A percentile compares a stretch with the other conserved stretches of the same genome.
Conservation (phyloP, 2,888 invertebrate genomes). For the Elaeidobius kamerunicus region DNA sequence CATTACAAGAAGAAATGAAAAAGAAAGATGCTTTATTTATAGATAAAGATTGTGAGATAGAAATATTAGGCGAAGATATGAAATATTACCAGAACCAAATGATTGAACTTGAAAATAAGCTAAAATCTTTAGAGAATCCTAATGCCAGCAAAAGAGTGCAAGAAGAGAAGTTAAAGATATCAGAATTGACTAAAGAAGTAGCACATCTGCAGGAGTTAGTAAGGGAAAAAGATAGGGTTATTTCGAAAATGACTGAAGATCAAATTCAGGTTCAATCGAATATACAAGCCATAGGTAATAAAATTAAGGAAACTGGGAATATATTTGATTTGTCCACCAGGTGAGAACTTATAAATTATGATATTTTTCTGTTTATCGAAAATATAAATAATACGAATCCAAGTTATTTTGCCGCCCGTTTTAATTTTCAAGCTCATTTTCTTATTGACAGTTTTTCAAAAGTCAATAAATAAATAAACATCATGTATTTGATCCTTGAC, state of each 20-base stretch:
- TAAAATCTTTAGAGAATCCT: constrained; percentile 33
- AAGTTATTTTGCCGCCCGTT: too few relatives aligned
- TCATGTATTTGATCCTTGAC: too few relatives aligned
- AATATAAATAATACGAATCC: too few relatives aligned
- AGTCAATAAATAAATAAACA: too few relatives aligned
- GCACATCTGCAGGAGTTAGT: constrained; percentile 56
- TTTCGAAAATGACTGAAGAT: constrained; percentile 58
- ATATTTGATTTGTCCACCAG: constrained; percentile 22
- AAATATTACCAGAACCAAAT: constrained; percentile 53
- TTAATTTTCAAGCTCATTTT: too few relatives aligned
- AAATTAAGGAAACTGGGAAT: constrained; percentile 53
- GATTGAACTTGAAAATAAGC: constrained; percentile 50
- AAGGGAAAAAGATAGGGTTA: constrained; percentile 57
- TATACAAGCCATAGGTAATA: constrained; percentile 52
- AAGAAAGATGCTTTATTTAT: constrained; percentile 33
- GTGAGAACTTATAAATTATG: too few relatives aligned
- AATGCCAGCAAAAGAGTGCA: constrained; percentile 15
- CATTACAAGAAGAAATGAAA: constrained; percentile 38
- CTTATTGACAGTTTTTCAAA: too few relatives aligned
- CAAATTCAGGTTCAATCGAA: constrained; percentile 56
- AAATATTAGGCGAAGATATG: constrained; percentile 52
- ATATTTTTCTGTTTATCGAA: too few relatives aligned
- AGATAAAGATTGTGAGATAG: constrained; percentile 56
- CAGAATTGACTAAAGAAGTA: constrained; percentile 54
- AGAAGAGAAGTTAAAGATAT: constrained; percentile 34